These are phyloP conservation scores for Endomychus coccineus DNA, from an alignment of 2,888 invertebrate species.

Conservation along the genomic window DNA sequence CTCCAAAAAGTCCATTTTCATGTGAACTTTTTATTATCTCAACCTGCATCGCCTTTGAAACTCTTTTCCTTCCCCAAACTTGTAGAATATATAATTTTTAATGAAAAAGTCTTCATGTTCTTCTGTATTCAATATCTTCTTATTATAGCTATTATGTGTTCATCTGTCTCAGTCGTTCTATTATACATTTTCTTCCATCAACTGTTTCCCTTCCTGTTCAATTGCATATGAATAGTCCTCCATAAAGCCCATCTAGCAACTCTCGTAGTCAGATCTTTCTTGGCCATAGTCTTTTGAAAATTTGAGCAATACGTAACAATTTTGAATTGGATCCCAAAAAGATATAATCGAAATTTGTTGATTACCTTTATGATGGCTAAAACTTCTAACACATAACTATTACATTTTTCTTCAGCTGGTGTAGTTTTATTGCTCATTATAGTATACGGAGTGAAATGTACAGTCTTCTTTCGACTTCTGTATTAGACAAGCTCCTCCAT, in stretches of 20 bases:
- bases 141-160: conserved; percentile 21
- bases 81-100: conserved; percentile 25
- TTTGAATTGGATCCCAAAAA: conserved; percentile 29
- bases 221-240: conserved; percentile 9
- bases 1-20: conserved; percentile 12
- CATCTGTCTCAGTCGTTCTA: conserved; percentile 20
- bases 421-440: conserved; percentile 32
- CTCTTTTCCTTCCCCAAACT: conserved; percentile 18
- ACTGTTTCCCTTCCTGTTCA: conserved; percentile 1
- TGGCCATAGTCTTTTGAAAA: conserved; percentile 31
- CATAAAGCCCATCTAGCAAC: conserved; percentile 31
- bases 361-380: conserved; percentile 31
- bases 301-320: conserved; percentile 34
- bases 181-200: conserved; percentile 7
- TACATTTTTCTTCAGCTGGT: conserved; percentile 28
- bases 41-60: conserved; percentile 33
- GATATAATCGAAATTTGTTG: conserved; percentile 31
- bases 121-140: conserved; percentile 19
- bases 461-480: conserved; percentile 23
- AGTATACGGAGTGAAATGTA: conserved; percentile 31
- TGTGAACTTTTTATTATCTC: conserved; percentile 35
- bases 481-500: conserved; percentile 20
- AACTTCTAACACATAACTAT: conserved; percentile 35
- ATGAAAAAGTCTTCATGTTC: conserved; percentile 21
- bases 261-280: conserved; percentile 26